Evolutionary conservation across 2,888 invertebrate species (phyloP).

Genomic region (Halictus ligatus): DNA sequence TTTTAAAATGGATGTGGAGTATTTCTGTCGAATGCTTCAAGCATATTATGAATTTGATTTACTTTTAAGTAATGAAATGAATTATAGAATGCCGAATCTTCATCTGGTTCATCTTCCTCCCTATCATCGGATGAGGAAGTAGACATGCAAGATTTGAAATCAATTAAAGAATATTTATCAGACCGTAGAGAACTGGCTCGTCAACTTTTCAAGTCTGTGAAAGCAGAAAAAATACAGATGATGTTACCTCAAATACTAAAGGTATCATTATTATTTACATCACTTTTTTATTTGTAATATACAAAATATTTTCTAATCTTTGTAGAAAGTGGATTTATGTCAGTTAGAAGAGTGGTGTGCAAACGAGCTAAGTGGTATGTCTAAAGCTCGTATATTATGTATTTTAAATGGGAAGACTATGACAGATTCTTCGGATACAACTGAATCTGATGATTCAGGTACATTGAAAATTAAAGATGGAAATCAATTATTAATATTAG

Average conservation of each 20-base stretch:
- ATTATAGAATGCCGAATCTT: slow-evolving; percentile 63
- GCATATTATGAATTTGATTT: not conserved
- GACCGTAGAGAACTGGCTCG: slow-evolving; percentile 79
- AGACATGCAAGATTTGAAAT: slow-evolving; percentile 78
- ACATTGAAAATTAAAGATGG: slow-evolving; percentile 21
- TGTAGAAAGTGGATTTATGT: slow-evolving; percentile 78
- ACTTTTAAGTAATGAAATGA: not conserved
- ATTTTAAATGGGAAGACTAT: slow-evolving; percentile 80
- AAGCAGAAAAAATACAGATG: slow-evolving; percentile 81
- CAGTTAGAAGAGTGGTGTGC: slow-evolving; percentile 81
- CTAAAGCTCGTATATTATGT: slow-evolving; percentile 78
- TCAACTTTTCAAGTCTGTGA: slow-evolving; percentile 82
- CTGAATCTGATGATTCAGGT: slow-evolving; percentile 81
- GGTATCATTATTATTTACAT: slow-evolving; percentile 64
- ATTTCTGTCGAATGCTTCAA: not conserved
- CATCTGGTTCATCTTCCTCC: slow-evolving; percentile 84
- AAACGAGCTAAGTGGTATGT: slow-evolving; percentile 82
- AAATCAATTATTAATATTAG: not conserved
- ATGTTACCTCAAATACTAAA: slow-evolving; percentile 82
- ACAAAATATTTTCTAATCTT: not conserved
- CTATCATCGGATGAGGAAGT: slow-evolving; percentile 80
- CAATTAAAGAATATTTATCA: slow-evolving; percentile 81
- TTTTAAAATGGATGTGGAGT: not conserved
- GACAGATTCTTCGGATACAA: slow-evolving; percentile 82
- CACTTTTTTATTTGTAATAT: not conserved